Base-by-base conservation (phyloP, 2,888 invertebrate genomes). In the Hirtodrosophila cameraria region DNA sequence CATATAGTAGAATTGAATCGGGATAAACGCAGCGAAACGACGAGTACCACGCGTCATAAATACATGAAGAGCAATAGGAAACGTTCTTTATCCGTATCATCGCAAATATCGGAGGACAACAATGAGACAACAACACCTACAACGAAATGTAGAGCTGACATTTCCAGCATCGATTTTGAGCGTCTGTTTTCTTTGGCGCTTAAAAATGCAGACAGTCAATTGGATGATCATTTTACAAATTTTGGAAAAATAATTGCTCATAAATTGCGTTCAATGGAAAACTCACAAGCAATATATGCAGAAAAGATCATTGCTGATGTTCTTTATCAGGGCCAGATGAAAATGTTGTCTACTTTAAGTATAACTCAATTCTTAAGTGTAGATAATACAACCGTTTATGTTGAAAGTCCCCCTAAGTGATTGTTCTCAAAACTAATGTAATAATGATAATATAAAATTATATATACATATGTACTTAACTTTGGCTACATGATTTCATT, bases 311-410 rank as follows among this genome's bases (percentile, higher is more conserved):
- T 90, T 38, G 88, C 87, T 6, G 90, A 90, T 70, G 88, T 90
- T 36, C 85, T 90, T 16, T 89, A 89, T 69, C 90, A 90, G 66
- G 90, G 90, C 2, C 90, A 90, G 78, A 89, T 90, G 89, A 90
- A 90, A 75, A 76, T 89, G 67, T 73, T 90, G 6, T 82, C 88
- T 11, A 52, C 85, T 16, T 65, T 84, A 43, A 87, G 77, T 42
- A 83, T 87, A 69, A 85, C 85, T 38, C 85, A 82, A 27, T 88
- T 87, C 54, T 52, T 82, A 53, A 70, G 77, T 39, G 71, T 76
- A 57, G 79, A 86, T 69, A 75, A 78, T 69, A 52, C 83, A 45
- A 68, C 80, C 20, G 82, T 78, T 43, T 82, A 76, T 54, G 69
- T 79, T 33, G 81, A 85, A 52, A 81, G 83, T 68, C 82, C 75